Percentiles rank a stretch among this genome's conserved stretches.
Conservation (phyloP, 2,888 invertebrate species). For the Lepetodrilus schrolli region DNA sequence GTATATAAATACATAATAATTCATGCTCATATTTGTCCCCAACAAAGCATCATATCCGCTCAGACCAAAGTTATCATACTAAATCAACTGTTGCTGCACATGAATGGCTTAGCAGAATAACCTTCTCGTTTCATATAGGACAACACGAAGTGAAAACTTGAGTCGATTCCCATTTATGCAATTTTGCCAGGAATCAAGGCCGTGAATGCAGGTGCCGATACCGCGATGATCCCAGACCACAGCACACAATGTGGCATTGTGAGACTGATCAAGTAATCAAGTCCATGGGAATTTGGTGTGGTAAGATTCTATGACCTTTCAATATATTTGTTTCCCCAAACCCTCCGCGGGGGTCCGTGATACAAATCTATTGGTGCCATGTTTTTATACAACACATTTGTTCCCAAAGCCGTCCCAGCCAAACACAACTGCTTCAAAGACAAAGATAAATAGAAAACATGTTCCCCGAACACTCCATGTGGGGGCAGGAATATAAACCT, state of each 20-base stretch:
- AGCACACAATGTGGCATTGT: neutral
- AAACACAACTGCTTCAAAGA: neutral
- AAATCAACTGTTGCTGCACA: neutral
- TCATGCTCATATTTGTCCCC: neutral
- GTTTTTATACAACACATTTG: slow-evolving; percentile 10
- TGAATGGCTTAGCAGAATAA: neutral
- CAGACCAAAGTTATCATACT: neutral
- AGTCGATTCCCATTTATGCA: neutral
- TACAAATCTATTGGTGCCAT: slow-evolving; percentile 17
- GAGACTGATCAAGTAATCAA: neutral
- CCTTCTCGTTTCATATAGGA: neutral
- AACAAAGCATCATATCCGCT: neutral
- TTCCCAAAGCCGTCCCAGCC: neutral
- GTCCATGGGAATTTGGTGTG: neutral
- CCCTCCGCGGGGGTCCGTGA: slow-evolving; percentile 4
- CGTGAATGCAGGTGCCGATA: neutral
- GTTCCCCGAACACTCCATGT: neutral
- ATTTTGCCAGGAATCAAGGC: neutral
- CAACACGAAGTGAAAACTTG: neutral
- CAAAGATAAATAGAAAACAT: neutral
- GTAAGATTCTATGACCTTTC: slow-evolving; percentile 1
- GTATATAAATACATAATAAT: no score
- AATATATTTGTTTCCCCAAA: slow-evolving; percentile 9
- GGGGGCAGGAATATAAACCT: neutral
- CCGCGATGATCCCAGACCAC: neutral